Evolutionary conservation across 2,888 invertebrate species (phyloP).

Genomic region (Andrena praecox): DNA sequence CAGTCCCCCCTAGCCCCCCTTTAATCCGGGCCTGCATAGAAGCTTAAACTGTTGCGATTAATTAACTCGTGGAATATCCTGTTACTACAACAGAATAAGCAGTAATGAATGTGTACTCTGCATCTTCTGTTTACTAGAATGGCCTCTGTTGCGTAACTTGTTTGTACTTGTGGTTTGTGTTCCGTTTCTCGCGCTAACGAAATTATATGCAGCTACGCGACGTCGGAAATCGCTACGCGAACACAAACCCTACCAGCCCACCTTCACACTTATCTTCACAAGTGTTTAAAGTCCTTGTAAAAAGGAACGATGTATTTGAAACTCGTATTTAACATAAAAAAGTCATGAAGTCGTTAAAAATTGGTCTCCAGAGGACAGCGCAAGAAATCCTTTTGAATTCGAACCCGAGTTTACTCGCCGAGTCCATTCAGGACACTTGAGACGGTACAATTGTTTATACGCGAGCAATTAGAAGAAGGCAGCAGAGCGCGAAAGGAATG

Average conservation of each 20-base stretch:
- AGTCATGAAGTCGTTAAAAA: neutral
- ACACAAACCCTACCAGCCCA: too few relatives aligned
- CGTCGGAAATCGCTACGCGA: neutral
- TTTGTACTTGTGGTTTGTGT: neutral
- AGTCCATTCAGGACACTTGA: neutral
- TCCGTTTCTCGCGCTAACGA: neutral
- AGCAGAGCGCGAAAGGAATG: neutral
- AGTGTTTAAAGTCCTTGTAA: too few relatives aligned
- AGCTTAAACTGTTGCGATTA: neutral
- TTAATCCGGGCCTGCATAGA: too few relatives aligned
- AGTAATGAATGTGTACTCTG: neutral
- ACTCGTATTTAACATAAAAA: neutral
- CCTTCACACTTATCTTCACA: too few relatives aligned
- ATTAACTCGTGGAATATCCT: neutral
- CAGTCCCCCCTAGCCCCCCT: too few relatives aligned
- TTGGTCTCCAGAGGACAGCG: neutral
- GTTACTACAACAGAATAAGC: neutral
- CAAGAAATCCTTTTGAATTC: neutral
- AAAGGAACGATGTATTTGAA: too few relatives aligned
- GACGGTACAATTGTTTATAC: neutral
- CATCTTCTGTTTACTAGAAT: slow-evolving; percentile 2
- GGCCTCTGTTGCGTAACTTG: neutral
- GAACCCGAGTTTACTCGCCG: neutral
- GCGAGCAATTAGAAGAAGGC: neutral
- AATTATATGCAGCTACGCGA: neutral